Evolutionary conservation across 2,113 vertebrate species (phyloP).

Genomic region (Mustelus asterias): DNA sequence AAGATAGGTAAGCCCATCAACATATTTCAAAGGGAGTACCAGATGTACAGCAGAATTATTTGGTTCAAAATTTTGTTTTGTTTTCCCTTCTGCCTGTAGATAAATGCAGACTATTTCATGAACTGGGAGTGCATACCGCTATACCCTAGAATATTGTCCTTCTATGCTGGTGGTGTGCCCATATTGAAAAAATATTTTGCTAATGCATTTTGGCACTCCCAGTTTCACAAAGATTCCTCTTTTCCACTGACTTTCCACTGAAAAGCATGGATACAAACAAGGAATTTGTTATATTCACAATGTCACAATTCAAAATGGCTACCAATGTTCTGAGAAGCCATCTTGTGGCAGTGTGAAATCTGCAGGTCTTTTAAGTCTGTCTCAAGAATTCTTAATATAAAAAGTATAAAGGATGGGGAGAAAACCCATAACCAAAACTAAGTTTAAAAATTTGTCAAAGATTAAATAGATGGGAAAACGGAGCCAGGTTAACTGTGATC

Average conservation of each 20-base stretch:
- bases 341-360: not conserved
- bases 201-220: not conserved
- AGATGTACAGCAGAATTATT: not conserved
- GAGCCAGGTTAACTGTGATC: not conserved
- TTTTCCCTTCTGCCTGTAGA: not conserved
- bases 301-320: not conserved
- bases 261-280: not conserved
- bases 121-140: not conserved
- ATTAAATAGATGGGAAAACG: not conserved
- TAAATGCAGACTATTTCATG: not conserved
- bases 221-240: not conserved
- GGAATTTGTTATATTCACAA: not conserved
- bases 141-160: not conserved
- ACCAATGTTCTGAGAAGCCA: not conserved
- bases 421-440: not conserved
- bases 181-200: not conserved
- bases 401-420: not conserved
- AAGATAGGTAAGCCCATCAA: not conserved
- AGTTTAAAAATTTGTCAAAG: not conserved
- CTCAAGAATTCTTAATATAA: not conserved
- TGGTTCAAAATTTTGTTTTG: not conserved
- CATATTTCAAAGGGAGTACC: not conserved
- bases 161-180: not conserved
- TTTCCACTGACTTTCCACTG: not conserved
- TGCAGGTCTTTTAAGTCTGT: not conserved